Conservation (phyloP, 1,140 invertebrate genomes). For the Diorhabda elongata region DNA sequence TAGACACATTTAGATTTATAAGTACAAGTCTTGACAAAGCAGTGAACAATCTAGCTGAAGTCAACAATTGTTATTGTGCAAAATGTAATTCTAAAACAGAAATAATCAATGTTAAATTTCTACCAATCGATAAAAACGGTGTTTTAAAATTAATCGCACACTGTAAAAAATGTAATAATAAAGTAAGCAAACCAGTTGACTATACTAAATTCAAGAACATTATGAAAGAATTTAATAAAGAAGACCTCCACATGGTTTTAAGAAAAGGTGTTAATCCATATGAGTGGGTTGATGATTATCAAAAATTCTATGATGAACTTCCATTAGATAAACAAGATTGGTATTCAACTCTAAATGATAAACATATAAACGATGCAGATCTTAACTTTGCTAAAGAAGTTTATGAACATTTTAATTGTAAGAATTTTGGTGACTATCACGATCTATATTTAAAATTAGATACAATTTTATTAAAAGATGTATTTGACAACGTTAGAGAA, state of each 20-base stretch:
- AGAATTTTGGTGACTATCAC: constrained; percentile 22
- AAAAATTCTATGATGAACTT: constrained; percentile 18
- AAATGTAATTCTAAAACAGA: too few species aligned
- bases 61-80: too few species aligned
- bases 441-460: constrained; percentile 21
- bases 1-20: too few species aligned
- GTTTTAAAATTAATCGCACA: too few species aligned
- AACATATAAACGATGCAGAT: constrained; percentile 18
- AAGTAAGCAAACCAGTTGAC: too few species aligned
- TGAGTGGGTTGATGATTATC: constrained; percentile 21
- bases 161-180: too few species aligned
- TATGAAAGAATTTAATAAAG: too few species aligned
- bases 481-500: constrained; percentile 18
- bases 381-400: constrained; percentile 19
- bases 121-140: too few species aligned
- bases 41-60: too few species aligned
- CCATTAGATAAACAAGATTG: constrained; percentile 19
- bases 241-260: constrained; percentile 21
- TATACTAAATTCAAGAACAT: too few species aligned
- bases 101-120: too few species aligned
- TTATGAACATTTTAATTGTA: constrained; percentile 19
- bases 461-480: constrained; percentile 20
- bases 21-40: too few species aligned
- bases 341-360: constrained; percentile 20
- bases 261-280: constrained; percentile 20